These are phyloP conservation scores for Podocnemis expansa DNA, from an alignment of 2,113 vertebrate species.

Conservation along the genomic window DNA sequence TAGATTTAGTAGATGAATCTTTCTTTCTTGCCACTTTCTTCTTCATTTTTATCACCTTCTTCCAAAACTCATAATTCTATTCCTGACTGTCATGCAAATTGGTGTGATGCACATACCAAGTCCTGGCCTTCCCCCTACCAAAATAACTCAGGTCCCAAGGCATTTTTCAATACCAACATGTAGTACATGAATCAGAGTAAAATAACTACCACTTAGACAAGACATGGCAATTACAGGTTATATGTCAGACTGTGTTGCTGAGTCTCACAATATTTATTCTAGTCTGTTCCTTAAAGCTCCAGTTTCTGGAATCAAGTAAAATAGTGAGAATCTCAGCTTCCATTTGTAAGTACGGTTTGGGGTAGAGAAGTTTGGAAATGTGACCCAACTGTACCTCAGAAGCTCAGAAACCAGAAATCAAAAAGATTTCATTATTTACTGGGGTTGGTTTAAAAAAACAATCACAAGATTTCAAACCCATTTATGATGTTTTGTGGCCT, in stretches of 20 bases:
- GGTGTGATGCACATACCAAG: not conserved
- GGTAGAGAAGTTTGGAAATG: not conserved
- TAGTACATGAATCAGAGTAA: not conserved
- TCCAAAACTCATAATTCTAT: not conserved
- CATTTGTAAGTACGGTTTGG: not conserved
- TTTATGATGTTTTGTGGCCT: not conserved
- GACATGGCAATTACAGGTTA: not conserved
- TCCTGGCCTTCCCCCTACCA: not conserved
- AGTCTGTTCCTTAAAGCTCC: not conserved
- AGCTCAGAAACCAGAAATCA: not conserved
- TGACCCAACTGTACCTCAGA: not conserved
- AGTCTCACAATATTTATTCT: rapidly evolving
- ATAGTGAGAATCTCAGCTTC: not conserved
- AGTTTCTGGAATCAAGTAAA: not conserved
- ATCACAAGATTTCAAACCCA: not conserved
- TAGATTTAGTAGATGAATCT: not conserved
- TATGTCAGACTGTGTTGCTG: not conserved
- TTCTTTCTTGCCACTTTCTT: not conserved
- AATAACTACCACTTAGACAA: not conserved
- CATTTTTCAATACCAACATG: no score
- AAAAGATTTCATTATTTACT: not conserved
- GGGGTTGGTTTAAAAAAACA: not conserved
- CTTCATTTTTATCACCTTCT: not conserved
- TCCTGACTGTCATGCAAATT: not conserved
- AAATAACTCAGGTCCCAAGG: not conserved